Evolutionary conservation across 2,797 vertebrate species (phyloP).

Genomic region (Brotogeris chrysoptera): DNA sequence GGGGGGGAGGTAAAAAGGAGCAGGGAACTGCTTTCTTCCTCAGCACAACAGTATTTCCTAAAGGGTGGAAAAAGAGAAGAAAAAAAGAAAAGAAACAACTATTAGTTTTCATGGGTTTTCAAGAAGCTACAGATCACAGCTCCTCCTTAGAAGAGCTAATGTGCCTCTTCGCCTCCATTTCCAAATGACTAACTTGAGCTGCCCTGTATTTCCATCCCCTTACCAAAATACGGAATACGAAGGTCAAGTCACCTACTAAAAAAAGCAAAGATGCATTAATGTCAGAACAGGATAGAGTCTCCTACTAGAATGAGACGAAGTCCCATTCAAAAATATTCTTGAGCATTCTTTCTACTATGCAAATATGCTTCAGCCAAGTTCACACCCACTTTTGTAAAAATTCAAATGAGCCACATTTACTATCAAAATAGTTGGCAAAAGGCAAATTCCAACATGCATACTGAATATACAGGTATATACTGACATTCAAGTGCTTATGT

Average conservation of each 20-base stretch:
- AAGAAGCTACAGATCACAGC: not conserved
- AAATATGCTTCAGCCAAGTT: not conserved
- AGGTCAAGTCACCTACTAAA: not conserved
- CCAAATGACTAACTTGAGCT: not conserved
- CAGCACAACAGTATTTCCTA: slow-evolving; percentile 38
- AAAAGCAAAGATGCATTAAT: not conserved
- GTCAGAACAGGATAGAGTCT: not conserved
- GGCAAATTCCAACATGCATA: slow-evolving; percentile 37
- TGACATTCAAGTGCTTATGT: not conserved
- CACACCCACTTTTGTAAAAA: slow-evolving; percentile 28
- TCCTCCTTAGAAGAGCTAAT: not conserved
- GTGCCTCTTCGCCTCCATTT: not conserved
- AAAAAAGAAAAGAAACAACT: not conserved
- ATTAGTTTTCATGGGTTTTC: not conserved
- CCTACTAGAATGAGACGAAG: not conserved
- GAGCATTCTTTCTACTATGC: not conserved
- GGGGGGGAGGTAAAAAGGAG: rapidly evolving
- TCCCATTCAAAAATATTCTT: not conserved
- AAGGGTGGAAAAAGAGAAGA: not conserved
- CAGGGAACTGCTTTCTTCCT: not conserved
- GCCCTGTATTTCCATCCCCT: not conserved
- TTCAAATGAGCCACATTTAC: slow-evolving; percentile 44
- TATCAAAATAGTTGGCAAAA: slow-evolving; percentile 52
- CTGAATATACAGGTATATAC: slow-evolving; percentile 40
- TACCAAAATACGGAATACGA: not conserved